Base-by-base conservation (phyloP, 1,140 invertebrate genomes). In the Calycopis cecrops region DNA sequence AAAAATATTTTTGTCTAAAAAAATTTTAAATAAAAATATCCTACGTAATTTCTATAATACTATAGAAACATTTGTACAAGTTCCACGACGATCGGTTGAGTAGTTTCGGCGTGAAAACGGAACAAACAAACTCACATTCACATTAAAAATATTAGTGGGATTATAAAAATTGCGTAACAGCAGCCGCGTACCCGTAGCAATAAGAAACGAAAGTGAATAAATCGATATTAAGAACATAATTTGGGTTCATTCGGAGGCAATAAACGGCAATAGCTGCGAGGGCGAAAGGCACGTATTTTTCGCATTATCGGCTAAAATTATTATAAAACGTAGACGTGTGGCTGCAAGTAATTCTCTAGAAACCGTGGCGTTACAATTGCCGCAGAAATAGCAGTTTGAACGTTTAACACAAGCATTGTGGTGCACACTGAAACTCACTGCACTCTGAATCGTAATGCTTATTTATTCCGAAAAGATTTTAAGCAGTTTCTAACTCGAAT, bases 251-350 rank as follows among this genome's bases (percentile, higher is more conserved):
- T 83, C 67, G 66, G 69, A 65, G 73, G 73, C 73, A 79, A 78
- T 81, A 78, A 79, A 67, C 69, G 67, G 69, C 72, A 83, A 79
- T 79, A 60, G 66, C 65, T 61, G 65, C 73, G 67, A 67, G 67
- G 67, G 67, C 62, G 69, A 71, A 75, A 68, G 71, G 76, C 80
- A 84, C 80, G 78, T 84, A 84, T 81, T 84, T 81, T 84, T 84
- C 80, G 71, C 78, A 84, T 84, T 84, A 84, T 81, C 78, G 80
- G 72, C 75, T 77, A 80, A 71, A 84, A 84, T 84, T 84, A 81
- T 81, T 82, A 80, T 82, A 77, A 79, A 82, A 79, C 74, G 71
- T 75, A 76, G 65, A 79, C 77, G 76, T 79, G 79, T 79, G 65
- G 76, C 73, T 74, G 70, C 67, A 65, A 71, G 69, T 73, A 72